Percentiles rank a stretch among this genome's conserved stretches.
Evolutionary conservation across 1,140 invertebrate species (phyloP).

Genomic region (Pseudobourletiella spinata): DNA sequence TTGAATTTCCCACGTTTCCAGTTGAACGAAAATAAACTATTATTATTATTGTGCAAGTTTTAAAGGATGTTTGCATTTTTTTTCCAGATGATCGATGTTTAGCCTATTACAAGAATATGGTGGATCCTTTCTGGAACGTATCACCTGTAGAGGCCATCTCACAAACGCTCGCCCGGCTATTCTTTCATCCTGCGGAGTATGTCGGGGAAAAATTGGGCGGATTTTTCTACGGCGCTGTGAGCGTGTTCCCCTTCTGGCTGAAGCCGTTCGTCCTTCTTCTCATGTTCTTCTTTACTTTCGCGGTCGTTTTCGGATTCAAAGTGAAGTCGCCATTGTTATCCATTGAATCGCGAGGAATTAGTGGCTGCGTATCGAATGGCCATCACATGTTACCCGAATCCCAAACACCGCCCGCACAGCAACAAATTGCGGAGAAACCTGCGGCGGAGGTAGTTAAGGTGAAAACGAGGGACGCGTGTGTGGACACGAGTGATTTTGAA

Average conservation of each 20-base stretch:
- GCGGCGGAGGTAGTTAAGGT: not conserved
- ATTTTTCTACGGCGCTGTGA: slow-evolving; percentile 5
- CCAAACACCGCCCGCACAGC: not conserved
- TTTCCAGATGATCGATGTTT: slow-evolving; percentile 25
- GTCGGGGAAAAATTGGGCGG: slow-evolving; percentile 16
- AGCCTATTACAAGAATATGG: slow-evolving; percentile 19
- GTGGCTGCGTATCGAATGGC: not conserved
- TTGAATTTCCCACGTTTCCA: no score
- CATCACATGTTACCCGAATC: not conserved
- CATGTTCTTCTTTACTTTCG: slow-evolving; percentile 19
- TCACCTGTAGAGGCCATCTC: slow-evolving; percentile 26
- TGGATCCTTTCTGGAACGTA: slow-evolving; percentile 23
- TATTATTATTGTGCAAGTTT: no score
- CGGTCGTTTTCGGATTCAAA: slow-evolving; percentile 15
- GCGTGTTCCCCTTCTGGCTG: slow-evolving; percentile 15
- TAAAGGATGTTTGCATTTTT: not conserved
- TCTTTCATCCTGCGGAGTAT: slow-evolving; percentile 24
- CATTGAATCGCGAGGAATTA: slow-evolving; percentile 7
- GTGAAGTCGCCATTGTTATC: slow-evolving; percentile 14
- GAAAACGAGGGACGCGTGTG: not conserved
- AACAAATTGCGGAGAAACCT: slow-evolving; percentile 3
- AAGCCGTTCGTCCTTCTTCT: slow-evolving; percentile 15
- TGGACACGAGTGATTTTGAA: slow-evolving; percentile 6
- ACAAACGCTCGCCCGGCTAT: slow-evolving; percentile 4
- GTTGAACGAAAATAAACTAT: no score